These are phyloP conservation scores for Mythimna loreyi DNA, from an alignment of 2,888 invertebrate genomes.

Conservation along the genomic window DNA sequence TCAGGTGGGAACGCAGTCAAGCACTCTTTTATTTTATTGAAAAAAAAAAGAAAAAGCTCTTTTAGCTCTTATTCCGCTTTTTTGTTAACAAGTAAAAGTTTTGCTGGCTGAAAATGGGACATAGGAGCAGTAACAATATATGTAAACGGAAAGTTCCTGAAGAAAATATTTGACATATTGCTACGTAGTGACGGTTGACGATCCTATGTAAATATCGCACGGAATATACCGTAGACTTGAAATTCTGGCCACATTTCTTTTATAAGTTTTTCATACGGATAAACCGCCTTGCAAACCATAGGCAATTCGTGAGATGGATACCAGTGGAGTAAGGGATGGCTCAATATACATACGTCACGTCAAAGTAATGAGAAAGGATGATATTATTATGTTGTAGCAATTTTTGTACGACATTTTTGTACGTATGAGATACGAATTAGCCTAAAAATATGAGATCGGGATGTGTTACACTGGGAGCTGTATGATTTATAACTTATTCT, in stretches of 20 bases:
- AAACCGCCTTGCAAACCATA: constrained; percentile 49
- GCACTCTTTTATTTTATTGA: no score
- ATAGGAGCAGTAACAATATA: constrained; percentile 57
- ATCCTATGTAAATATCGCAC: constrained; percentile 63
- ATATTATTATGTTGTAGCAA: not conserved
- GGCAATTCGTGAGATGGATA: constrained; percentile 51
- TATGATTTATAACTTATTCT: no score
- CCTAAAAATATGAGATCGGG: not conserved
- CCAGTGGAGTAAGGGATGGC: constrained; percentile 32
- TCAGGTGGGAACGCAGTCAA: no score
- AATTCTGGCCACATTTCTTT: constrained; percentile 56
- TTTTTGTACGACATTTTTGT: not conserved
- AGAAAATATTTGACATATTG: constrained; percentile 63
- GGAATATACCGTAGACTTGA: constrained; percentile 52
- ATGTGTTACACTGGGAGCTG: not conserved
- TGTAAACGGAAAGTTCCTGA: constrained; percentile 51
- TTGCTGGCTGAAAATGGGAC: constrained; percentile 17
- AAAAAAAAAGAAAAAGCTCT: not conserved
- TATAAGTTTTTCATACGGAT: constrained; percentile 55
- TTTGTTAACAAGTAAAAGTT: constrained; percentile 33
- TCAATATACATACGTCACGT: constrained; percentile 34
- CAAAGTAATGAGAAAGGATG: constrained; percentile 25
- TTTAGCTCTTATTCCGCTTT: constrained; percentile 34
- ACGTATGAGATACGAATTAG: not conserved
- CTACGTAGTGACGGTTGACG: constrained; percentile 52